These are phyloP conservation scores for Latrodectus hesperus DNA, from an alignment of 2,888 invertebrate genomes.

Conservation along the genomic window DNA sequence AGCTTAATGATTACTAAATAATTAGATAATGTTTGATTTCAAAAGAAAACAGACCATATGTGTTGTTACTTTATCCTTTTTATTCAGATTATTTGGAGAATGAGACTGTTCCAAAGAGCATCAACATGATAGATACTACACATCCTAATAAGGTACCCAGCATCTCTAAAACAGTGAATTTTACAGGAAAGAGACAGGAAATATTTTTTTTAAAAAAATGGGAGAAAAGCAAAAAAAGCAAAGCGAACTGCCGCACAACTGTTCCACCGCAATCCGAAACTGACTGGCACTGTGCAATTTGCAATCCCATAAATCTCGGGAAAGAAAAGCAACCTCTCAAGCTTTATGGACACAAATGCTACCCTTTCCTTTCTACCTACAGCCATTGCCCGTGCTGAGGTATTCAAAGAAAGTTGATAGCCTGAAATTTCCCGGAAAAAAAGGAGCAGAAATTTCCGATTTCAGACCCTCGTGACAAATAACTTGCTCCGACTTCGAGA, in stretches of 20 bases:
- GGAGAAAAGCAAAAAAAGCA: not conserved
- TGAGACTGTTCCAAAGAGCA: not conserved
- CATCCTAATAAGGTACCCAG: not conserved
- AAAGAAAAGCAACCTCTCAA: slow-evolving; percentile 3
- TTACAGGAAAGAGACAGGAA: not conserved
- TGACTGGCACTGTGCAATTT: slow-evolving; percentile 58
- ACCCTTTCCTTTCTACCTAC: not conserved
- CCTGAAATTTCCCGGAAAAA: slow-evolving; percentile 39
- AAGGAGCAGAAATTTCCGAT: slow-evolving; percentile 22
- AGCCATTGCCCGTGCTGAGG: not conserved
- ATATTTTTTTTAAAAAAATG: not conserved
- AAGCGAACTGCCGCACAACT: not conserved
- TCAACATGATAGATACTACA: not conserved
- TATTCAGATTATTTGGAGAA: no score
- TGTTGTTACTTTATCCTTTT: no score
- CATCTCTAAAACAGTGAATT: not conserved
- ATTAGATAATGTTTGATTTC: no score
- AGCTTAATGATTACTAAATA: no score
- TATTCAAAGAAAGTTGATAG: slow-evolving; percentile 53
- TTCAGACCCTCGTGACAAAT: slow-evolving; percentile 29
- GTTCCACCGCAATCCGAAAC: slow-evolving; percentile 3
- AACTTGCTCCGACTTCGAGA: slow-evolving; percentile 29
- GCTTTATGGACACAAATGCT: slow-evolving; percentile 31
- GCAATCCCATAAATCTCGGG: slow-evolving; percentile 52
- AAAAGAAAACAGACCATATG: no score